Base-by-base conservation (phyloP, 2,797 vertebrate species). In the Falco columbarius region DNA sequence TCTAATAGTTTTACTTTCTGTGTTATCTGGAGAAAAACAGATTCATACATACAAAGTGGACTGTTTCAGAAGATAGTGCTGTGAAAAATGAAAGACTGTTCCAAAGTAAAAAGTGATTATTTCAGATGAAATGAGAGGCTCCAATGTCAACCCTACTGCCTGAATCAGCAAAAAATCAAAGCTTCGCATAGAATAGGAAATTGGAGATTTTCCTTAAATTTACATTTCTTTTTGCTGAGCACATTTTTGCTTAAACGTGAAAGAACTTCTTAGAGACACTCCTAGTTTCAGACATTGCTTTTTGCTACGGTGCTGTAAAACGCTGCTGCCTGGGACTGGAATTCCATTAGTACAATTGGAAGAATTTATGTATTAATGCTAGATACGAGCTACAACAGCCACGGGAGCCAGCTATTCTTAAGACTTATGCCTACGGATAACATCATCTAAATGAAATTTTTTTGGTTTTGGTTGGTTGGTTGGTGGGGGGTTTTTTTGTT, bases 1-100 rank as follows among this genome's bases (percentile, higher is more conserved):
- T 95, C 95, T 96, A 96, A 98, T 98, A 98, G 98, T 98, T 97
- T 96, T 97, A 98, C 97, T 97, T 97, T 98, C 97, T 97, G 97
- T 97, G 97, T 98, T 98, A 98, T 98, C 98, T 98, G 97, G 97
- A 98, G 97, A 98, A 98, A 98, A 98, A 98, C 98, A 98, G 98
- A 97, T 98, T 98, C 97, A 98, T 97, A 98, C 98, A 98, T 96
- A 97, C 97, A 96, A 98, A 98, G 97, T 97, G 95, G 97, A 98
- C 97, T 98, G 97, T 98, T 98, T 98, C 97, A 98, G 96, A 96
- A 98, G 98, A 98, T 97, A 98, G 8, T 97, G 97, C 97, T 97
- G 96, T 92, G 97, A 98, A 98, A 95, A 98, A 98, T 97, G 97
- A 98, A 98, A 98, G 97, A 97, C 96, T 97, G 95, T 97, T 98